These are phyloP conservation scores for Montipora foliosa DNA, from an alignment of 64 coral and sea anemone genomes.

Conservation along the genomic window DNA sequence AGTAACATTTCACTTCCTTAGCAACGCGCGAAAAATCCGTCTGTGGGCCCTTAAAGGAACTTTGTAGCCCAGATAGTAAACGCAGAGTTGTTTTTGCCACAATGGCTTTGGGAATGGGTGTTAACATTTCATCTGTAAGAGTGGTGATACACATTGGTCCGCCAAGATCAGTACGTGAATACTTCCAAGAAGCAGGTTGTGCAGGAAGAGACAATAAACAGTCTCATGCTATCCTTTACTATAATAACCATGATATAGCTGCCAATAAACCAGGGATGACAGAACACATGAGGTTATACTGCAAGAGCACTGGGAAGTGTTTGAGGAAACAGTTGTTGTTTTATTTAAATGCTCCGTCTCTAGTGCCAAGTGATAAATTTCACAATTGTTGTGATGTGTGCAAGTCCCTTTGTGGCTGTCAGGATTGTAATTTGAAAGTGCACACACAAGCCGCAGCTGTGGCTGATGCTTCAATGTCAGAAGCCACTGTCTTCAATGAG, in stretches of 20 bases:
- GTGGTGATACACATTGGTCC: slow-evolving; percentile 2
- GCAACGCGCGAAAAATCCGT: no score
- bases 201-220: slow-evolving; percentile 23
- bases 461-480: no score
- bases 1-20: no score
- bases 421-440: no score
- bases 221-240: slow-evolving; percentile 46
- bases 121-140: not conserved
- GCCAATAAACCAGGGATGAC: slow-evolving; percentile 57
- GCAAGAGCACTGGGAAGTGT: slow-evolving; percentile 37
- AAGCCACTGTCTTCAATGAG: no score
- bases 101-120: slow-evolving; percentile 66
- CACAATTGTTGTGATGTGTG: no score
- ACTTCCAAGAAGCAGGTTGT: slow-evolving; percentile 44
- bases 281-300: slow-evolving; percentile 15
- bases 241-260: slow-evolving; percentile 68
- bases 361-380: no score
- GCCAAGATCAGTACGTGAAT: slow-evolving; percentile 30
- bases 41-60: not conserved
- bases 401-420: no score
- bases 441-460: no score
- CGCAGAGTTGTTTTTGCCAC: slow-evolving; percentile 71
- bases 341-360: not conserved
- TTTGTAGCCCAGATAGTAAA: slow-evolving; percentile 9
- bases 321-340: slow-evolving; percentile 26